These are phyloP conservation scores for Pseudomyrmex cubaensis DNA, from an alignment of 1,140 invertebrate species.

Conservation along the genomic window DNA sequence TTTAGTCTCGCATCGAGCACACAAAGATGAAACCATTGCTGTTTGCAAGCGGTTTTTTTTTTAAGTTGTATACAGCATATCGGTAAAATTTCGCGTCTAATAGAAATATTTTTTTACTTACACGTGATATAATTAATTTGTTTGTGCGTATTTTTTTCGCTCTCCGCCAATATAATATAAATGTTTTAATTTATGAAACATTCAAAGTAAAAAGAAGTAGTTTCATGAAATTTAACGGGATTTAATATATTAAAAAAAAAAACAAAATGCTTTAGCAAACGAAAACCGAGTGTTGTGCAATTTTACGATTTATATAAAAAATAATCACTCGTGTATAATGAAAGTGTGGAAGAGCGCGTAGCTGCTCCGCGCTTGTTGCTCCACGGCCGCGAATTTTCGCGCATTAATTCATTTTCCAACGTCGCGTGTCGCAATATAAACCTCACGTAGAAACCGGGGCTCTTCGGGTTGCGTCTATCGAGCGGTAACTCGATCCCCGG, in stretches of 20 bases:
- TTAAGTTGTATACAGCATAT: not conserved
- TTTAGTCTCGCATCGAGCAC: not conserved
- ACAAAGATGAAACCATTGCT: slow-evolving; percentile 18
- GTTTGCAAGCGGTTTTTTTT: slow-evolving; percentile 1
- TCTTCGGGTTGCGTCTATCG: slow-evolving; percentile 60
- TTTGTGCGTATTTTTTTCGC: too few relatives aligned
- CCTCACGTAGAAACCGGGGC: slow-evolving; percentile 22
- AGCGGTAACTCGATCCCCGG: slow-evolving; percentile 63
- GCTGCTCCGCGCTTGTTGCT: not conserved
- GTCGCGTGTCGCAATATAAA: slow-evolving; percentile 42
- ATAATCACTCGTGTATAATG: slow-evolving; percentile 13
- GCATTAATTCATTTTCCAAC: slow-evolving; percentile 41
- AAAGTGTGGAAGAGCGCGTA: not conserved
- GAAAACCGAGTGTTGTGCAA: slow-evolving; percentile 16
- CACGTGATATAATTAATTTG: not conserved
- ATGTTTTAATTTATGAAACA: too few relatives aligned
- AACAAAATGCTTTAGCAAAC: not conserved
- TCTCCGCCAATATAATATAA: too few relatives aligned
- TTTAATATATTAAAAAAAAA: not conserved
- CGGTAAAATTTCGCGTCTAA: not conserved
- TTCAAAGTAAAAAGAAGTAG: too few relatives aligned
- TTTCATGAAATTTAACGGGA: not conserved
- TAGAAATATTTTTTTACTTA: not conserved
- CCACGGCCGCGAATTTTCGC: slow-evolving; percentile 31
- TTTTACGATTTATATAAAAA: slow-evolving; percentile 24